Evolutionary conservation across 2,888 invertebrate species (phyloP).

Genomic region (Limnephilus marmoratus): DNA sequence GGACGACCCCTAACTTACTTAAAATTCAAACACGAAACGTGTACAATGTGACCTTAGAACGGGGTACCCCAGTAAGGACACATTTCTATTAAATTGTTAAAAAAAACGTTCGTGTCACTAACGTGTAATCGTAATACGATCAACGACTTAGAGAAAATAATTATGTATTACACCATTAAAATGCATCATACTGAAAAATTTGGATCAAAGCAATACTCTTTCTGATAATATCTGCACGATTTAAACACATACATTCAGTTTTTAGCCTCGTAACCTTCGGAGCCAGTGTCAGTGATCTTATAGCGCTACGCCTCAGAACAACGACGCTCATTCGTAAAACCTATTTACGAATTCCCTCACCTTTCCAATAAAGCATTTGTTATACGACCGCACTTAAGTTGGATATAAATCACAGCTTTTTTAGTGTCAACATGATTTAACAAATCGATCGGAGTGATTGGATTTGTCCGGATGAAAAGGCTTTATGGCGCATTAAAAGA

Average conservation of each 20-base stretch:
- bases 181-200: too few relatives aligned
- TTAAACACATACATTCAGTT: neutral
- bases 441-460: slow-evolving; percentile 42
- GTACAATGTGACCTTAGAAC: too few relatives aligned
- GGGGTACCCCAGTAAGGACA: too few relatives aligned
- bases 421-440: slow-evolving; percentile 51
- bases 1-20: too few relatives aligned
- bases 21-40: too few relatives aligned
- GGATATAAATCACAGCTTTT: slow-evolving; percentile 41
- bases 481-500: slow-evolving; percentile 41
- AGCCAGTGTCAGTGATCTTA: neutral
- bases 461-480: neutral
- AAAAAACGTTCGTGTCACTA: too few relatives aligned
- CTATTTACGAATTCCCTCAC: slow-evolving; percentile 10
- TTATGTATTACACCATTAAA: too few relatives aligned
- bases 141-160: too few relatives aligned
- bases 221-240: too few relatives aligned
- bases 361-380: neutral
- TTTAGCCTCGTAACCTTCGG: neutral
- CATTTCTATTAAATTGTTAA: too few relatives aligned
- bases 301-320: neutral
- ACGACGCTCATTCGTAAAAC: neutral
- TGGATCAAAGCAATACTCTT: too few relatives aligned
- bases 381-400: slow-evolving; percentile 26
- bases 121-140: too few relatives aligned